A percentile compares a stretch with the other conserved stretches of the same genome.
Conservation (phyloP, 2,113 vertebrate genomes). For the Alligator sinensis region DNA sequence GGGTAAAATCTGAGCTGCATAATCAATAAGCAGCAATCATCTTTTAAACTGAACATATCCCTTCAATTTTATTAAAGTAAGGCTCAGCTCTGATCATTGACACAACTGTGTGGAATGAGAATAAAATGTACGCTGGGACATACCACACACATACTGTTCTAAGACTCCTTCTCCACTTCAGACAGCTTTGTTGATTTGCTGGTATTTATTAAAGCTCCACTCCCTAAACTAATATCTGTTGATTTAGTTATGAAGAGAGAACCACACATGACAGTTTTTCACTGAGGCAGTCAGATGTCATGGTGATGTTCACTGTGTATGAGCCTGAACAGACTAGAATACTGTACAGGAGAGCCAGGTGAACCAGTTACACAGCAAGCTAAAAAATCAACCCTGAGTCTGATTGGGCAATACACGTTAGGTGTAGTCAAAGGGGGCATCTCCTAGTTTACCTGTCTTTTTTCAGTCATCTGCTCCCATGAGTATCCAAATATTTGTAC, state of each 20-base stretch:
- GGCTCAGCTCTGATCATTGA: background rate
- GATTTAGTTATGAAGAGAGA: background rate
- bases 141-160: background rate
- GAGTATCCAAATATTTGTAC: background rate
- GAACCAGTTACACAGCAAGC: background rate
- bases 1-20: background rate
- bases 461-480: background rate
- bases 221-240: background rate
- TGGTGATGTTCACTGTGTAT: background rate
- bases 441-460: background rate
- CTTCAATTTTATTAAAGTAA: background rate
- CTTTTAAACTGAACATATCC: background rate
- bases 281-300: rapidly evolving
- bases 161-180: rapidly evolving
- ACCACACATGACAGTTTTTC: rapidly evolving
- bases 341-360: background rate
- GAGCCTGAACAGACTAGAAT: background rate
- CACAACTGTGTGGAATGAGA: background rate
- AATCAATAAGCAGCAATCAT: conserved; percentile 1
- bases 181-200: background rate
- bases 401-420: background rate
- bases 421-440: background rate
- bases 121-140: rapidly evolving
- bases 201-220: background rate
- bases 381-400: background rate